Percentiles rank a stretch among this genome's conserved stretches.
Conservation (phyloP, 2,113 vertebrate species). For the Heterochromis multidens region DNA sequence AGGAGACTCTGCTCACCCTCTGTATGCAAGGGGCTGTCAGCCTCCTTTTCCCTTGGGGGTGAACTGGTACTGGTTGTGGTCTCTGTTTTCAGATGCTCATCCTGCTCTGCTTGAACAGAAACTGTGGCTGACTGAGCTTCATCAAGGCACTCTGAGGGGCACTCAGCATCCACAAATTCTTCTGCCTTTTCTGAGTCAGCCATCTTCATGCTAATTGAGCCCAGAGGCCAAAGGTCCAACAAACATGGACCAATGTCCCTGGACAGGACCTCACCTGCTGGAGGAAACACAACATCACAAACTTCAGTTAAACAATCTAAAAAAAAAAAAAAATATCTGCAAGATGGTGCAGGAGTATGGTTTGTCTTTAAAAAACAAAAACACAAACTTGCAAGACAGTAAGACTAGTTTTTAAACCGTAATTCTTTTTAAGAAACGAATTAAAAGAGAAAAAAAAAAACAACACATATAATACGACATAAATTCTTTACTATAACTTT, state of each 20-base stretch:
- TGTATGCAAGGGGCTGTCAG: conserved; percentile 63
- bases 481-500: not conserved
- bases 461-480: not conserved
- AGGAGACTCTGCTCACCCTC: conserved; percentile 82
- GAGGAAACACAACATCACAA: not conserved
- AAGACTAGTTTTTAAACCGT: not conserved
- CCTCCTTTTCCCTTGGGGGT: conserved; percentile 77
- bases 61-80: conserved; percentile 73
- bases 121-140: conserved; percentile 71
- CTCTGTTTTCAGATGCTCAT: conserved; percentile 80
- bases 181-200: conserved; percentile 89
- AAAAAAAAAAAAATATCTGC: not conserved
- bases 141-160: conserved; percentile 78
- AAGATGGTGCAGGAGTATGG: not conserved
- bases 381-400: not conserved
- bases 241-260: conserved; percentile 74
- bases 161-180: conserved; percentile 84
- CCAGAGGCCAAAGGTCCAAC: conserved; percentile 72
- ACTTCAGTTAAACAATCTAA: not conserved
- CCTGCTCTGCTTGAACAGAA: conserved; percentile 74
- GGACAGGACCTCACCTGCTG: conserved; percentile 62
- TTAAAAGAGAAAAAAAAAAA: not conserved
- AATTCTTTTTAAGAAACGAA: accelerated
- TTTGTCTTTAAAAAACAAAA: not conserved
- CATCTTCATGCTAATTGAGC: conserved; percentile 92